These are phyloP conservation scores for Ostrea edulis DNA, from an alignment of 1,140 invertebrate genomes.

Conservation along the genomic window DNA sequence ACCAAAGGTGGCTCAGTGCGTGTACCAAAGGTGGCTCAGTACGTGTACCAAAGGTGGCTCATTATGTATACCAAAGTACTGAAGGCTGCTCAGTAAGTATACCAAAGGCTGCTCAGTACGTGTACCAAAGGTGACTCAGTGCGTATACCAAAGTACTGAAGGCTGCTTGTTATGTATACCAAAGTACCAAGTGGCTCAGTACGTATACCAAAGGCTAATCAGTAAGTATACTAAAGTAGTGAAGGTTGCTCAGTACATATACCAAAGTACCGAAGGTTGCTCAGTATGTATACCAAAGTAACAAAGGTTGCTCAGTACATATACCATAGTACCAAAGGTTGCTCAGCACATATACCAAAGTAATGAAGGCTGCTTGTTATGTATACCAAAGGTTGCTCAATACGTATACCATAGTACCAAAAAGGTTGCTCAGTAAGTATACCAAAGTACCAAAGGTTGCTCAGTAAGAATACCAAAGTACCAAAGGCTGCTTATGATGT, in stretches of 20 bases:
- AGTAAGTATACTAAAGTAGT: constrained; percentile 69
- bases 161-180: constrained; percentile 82
- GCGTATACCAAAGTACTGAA: constrained; percentile 83
- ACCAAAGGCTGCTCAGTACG: constrained; percentile 86
- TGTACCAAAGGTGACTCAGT: constrained; percentile 90
- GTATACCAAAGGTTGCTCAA: neutral
- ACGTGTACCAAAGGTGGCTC: neutral
- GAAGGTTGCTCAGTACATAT: constrained; percentile 85
- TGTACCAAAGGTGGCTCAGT: too few species aligned
- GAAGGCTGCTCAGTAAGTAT: neutral
- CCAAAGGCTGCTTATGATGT: neutral
- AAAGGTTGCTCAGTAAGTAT: constrained; percentile 85
- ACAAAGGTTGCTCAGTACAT: neutral
- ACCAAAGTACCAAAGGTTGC: neutral
- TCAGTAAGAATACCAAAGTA: neutral
- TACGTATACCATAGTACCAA: constrained; percentile 68
- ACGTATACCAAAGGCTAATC: neutral
- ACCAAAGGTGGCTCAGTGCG: too few species aligned
- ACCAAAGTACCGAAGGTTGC: neutral
- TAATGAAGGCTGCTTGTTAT: constrained; percentile 86
- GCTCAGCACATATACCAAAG: constrained; percentile 72
- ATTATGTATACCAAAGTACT: neutral
- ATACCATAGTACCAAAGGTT: constrained; percentile 16
- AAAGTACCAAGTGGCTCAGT: too few species aligned
- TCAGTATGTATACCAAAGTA: neutral